These are phyloP conservation scores for Drosophila prostipennis DNA, from an alignment of 2,888 invertebrate species.

Conservation along the genomic window DNA sequence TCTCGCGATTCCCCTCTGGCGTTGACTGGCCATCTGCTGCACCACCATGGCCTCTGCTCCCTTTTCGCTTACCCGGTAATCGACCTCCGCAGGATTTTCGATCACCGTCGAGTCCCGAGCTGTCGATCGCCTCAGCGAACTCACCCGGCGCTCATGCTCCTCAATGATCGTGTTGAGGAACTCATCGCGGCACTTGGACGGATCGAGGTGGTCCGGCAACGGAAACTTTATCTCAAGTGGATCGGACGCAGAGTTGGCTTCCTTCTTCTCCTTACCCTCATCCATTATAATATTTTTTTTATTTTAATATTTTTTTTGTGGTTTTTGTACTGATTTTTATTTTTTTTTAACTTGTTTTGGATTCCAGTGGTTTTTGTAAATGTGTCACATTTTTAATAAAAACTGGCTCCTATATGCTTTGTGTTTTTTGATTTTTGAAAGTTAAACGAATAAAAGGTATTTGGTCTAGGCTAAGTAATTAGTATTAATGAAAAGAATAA, in stretches of 20 bases:
- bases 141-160: constrained; percentile 4
- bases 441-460: too few relatives aligned
- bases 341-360: neutral
- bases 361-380: too few relatives aligned
- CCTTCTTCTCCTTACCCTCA: neutral
- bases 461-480: too few relatives aligned
- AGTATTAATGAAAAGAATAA: too few relatives aligned
- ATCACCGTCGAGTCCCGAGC: accelerated
- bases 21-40: neutral
- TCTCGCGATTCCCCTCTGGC: neutral
- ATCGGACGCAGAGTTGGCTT: neutral
- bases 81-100: neutral
- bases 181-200: constrained; percentile 18
- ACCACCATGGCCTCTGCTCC: constrained; percentile 1
- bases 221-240: constrained; percentile 5
- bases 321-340: neutral
- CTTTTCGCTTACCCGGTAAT: neutral
- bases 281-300: neutral
- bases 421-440: too few relatives aligned
- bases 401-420: too few relatives aligned
- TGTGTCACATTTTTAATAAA: too few relatives aligned
- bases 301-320: neutral
- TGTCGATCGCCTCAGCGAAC: neutral
- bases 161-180: neutral
- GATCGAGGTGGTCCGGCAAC: constrained; percentile 17